phyloP scores from a whole-genome alignment of 1,140 invertebrate species.

The Drosophila orena region DNA sequence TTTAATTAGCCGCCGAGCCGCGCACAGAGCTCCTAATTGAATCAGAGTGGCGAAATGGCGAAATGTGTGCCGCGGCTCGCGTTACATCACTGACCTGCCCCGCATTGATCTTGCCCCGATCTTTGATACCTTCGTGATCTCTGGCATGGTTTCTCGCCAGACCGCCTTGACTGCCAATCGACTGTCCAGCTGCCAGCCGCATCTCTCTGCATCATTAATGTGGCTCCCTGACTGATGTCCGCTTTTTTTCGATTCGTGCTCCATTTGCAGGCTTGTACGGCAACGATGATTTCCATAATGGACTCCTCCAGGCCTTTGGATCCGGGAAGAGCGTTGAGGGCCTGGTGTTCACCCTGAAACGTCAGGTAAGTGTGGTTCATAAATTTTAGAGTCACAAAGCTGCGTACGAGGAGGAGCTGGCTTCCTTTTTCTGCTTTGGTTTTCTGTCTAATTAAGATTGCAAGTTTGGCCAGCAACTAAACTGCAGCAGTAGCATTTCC shows the following conservation, averaged over 20 bases:
- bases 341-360: constrained; percentile 90
- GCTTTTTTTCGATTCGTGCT: background rate
- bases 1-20: constrained; percentile 58
- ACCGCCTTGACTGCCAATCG: background rate
- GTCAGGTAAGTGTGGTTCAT: constrained; percentile 86
- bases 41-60: constrained; percentile 48
- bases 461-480: background rate
- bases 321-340: constrained; percentile 92
- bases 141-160: background rate
- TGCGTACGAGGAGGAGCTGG: too few species aligned
- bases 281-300: constrained; percentile 97
- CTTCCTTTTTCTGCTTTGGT: background rate
- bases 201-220: constrained; percentile 3
- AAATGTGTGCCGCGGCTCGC: constrained; percentile 26
- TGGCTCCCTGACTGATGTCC: background rate
- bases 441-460: background rate
- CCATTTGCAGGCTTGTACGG: constrained; percentile 91
- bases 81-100: constrained; percentile 36
- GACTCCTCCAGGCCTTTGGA: constrained; percentile 91
- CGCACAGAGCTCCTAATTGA: constrained; percentile 63
- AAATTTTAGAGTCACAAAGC: background rate
- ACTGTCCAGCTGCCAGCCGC: too few species aligned
- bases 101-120: background rate
- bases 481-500: background rate
- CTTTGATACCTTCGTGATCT: constrained; percentile 10